These are phyloP conservation scores for Neosilurus mollespiculum DNA, from an alignment of 2,797 vertebrate species.

Conservation along the genomic window DNA sequence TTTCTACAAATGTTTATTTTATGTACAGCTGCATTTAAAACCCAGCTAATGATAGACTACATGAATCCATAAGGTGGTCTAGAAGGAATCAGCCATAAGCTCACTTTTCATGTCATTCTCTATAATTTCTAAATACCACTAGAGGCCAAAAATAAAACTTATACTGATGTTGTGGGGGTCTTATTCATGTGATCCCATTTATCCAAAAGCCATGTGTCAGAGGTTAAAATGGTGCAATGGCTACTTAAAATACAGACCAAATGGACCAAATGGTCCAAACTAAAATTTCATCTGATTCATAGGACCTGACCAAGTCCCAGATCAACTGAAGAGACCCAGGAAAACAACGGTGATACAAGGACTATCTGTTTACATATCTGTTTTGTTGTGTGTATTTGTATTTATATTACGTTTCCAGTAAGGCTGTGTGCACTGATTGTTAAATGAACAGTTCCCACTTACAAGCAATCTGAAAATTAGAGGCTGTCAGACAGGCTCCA, in stretches of 20 bases:
- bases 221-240: constrained; percentile 1
- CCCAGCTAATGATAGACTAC: not conserved
- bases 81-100: not conserved
- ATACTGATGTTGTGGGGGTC: not conserved
- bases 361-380: constrained; percentile 1
- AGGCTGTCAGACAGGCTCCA: constrained; percentile 39
- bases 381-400: constrained; percentile 7
- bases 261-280: not conserved
- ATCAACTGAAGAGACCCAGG: not conserved
- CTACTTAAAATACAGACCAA: not conserved
- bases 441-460: constrained; percentile 42
- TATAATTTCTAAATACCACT: not conserved
- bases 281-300: not conserved
- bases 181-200: not conserved
- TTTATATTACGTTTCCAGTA: constrained; percentile 11
- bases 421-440: constrained; percentile 25
- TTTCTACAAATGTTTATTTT: no score
- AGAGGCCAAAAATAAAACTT: not conserved
- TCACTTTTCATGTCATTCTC: no score
- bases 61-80: not conserved
- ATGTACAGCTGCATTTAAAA: no score
- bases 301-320: not conserved
- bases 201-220: not conserved
- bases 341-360: not conserved
- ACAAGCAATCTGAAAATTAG: constrained; percentile 41